Percentiles rank a stretch among this genome's conserved stretches.
phyloP scores from a whole-genome alignment of 37 sponge, comb jelly and placozoan genomes.

The Theonella swinhoei region DNA sequence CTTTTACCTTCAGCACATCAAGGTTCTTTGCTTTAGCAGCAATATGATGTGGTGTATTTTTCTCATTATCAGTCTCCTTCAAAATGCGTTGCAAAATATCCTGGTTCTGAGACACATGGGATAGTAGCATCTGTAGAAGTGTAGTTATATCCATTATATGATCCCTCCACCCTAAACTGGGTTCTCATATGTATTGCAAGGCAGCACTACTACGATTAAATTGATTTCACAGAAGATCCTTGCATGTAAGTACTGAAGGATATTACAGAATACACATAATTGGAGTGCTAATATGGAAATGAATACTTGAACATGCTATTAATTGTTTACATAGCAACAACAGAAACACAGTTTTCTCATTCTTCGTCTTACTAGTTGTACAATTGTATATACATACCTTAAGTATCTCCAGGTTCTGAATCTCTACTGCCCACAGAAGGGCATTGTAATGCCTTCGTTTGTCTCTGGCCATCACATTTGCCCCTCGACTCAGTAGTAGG shows the following conservation, averaged over 20 bases:
- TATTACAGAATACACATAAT: too few relatives aligned
- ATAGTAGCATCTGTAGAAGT: not conserved
- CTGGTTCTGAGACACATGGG: not conserved
- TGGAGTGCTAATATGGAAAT: too few relatives aligned
- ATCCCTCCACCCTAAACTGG: too few relatives aligned
- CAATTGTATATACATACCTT: conserved; percentile 3
- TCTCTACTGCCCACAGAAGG: conserved; percentile 16
- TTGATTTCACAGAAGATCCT: too few relatives aligned
- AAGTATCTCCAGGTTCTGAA: not conserved
- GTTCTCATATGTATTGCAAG: too few relatives aligned
- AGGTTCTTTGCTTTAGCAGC: not conserved
- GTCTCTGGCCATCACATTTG: conserved; percentile 6
- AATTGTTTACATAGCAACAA: too few relatives aligned
- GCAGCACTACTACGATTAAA: too few relatives aligned
- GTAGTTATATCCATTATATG: not conserved
- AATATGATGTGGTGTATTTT: conserved; percentile 18
- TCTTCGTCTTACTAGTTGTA: too few relatives aligned
- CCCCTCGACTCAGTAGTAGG: not conserved
- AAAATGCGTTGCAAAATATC: not conserved
- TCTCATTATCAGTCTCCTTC: not conserved
- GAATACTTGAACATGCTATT: too few relatives aligned
- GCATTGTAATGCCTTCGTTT: not conserved
- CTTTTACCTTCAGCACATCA: not conserved
- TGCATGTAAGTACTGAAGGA: too few relatives aligned
- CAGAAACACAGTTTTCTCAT: too few relatives aligned